Conservation (phyloP, 2,888 invertebrate genomes). For the Rhaphigaster nebulosa region DNA sequence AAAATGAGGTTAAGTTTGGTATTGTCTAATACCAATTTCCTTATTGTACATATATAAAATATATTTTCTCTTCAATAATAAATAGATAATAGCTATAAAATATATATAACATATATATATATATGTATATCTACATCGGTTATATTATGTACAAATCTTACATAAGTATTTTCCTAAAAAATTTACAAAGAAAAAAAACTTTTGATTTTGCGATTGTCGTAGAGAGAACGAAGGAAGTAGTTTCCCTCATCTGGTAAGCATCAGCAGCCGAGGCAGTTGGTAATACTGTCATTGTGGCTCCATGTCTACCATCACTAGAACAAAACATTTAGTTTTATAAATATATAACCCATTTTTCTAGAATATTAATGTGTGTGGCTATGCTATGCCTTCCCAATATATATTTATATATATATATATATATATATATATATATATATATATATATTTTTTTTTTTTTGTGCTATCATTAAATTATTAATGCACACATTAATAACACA, state of each 20-base stretch:
- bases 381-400: no score
- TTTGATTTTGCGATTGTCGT: conserved; percentile 31
- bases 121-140: conserved; percentile 43
- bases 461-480: no score
- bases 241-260: conserved; percentile 13
- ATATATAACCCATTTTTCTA: no score
- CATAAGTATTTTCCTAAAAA: conserved; percentile 46
- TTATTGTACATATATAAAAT: conserved; percentile 43
- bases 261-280: conserved; percentile 2
- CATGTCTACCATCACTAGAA: conserved; percentile 44
- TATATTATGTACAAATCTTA: conserved; percentile 50
- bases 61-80: conserved; percentile 39
- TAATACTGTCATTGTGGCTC: conserved; percentile 39
- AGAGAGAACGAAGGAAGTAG: background rate
- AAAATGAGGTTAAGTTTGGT: conserved; percentile 16
- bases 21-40: conserved; percentile 4
- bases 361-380: no score
- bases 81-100: conserved; percentile 47
- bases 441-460: no score
- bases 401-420: no score
- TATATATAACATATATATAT: conserved; percentile 50
- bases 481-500: no score
- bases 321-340: no score
- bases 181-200: conserved; percentile 7
- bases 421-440: no score